These are phyloP conservation scores for Drosophila dives DNA, from an alignment of 2,888 invertebrate genomes.

Conservation along the genomic window DNA sequence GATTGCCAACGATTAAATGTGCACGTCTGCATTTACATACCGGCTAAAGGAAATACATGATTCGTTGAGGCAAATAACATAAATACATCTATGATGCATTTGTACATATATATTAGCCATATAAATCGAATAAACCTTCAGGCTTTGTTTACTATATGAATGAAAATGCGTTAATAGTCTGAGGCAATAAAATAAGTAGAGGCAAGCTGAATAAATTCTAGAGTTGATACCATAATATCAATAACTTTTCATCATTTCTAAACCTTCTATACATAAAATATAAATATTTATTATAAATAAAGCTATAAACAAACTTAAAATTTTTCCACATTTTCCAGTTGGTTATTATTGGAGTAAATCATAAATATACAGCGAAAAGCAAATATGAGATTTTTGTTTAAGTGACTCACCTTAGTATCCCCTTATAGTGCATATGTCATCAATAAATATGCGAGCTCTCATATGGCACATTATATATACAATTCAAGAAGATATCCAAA, in stretches of 20 bases:
- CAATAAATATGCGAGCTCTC: neutral
- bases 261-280: neutral
- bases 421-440: neutral
- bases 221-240: neutral
- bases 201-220: neutral
- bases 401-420: neutral
- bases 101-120: neutral
- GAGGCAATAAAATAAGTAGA: neutral
- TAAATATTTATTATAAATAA: neutral
- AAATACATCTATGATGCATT: neutral
- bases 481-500: neutral
- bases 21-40: conserved; percentile 4
- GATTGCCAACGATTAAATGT: conserved; percentile 14
- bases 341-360: too few relatives aligned
- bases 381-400: neutral
- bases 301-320: neutral
- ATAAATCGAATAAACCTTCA: neutral
- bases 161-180: neutral
- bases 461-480: neutral
- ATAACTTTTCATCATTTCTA: neutral
- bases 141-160: neutral
- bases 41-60: neutral
- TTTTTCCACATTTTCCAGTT: too few relatives aligned
- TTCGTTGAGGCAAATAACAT: neutral
- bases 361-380: neutral